Percentiles rank a stretch among this genome's conserved stretches.
Evolutionary conservation across 2,113 vertebrate species (phyloP).

Genomic region (Paralichthys olivaceus): DNA sequence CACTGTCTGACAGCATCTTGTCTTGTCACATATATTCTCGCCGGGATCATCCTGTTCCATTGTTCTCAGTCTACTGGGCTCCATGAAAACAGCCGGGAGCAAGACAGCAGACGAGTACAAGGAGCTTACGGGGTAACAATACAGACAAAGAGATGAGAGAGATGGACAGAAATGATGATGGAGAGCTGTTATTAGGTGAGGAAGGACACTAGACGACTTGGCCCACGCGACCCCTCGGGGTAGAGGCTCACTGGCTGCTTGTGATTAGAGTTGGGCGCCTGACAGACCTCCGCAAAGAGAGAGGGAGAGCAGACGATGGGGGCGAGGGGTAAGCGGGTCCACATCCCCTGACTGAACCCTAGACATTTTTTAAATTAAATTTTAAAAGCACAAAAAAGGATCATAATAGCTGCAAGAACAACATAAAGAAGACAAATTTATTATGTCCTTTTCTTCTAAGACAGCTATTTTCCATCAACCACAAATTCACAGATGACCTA

Average conservation of each 20-base stretch:
- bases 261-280: slow-evolving; percentile 74
- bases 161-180: slow-evolving; percentile 75
- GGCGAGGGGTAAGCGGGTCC: slow-evolving; percentile 18
- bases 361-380: slow-evolving; percentile 33
- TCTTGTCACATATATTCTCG: slow-evolving; percentile 57
- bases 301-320: slow-evolving; percentile 28
- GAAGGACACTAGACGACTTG: slow-evolving; percentile 73
- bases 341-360: slow-evolving; percentile 22
- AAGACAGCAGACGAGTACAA: slow-evolving; percentile 25
- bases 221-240: slow-evolving; percentile 52
- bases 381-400: slow-evolving; percentile 36
- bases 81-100: slow-evolving; percentile 60
- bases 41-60: slow-evolving; percentile 46
- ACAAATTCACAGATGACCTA: slow-evolving; percentile 66
- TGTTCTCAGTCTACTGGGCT: slow-evolving; percentile 57
- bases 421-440: slow-evolving; percentile 21
- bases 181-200: slow-evolving; percentile 75
- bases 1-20: slow-evolving; percentile 46
- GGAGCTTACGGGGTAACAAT: slow-evolving; percentile 56
- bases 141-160: slow-evolving; percentile 59
- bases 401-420: slow-evolving; percentile 26
- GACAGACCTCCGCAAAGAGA: slow-evolving; percentile 56
- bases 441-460: slow-evolving; percentile 18
- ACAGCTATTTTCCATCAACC: slow-evolving; percentile 34
- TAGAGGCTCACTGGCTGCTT: slow-evolving; percentile 54